Evolutionary conservation across 2,113 vertebrate species (phyloP).

Genomic region (Colaptes auratus): DNA sequence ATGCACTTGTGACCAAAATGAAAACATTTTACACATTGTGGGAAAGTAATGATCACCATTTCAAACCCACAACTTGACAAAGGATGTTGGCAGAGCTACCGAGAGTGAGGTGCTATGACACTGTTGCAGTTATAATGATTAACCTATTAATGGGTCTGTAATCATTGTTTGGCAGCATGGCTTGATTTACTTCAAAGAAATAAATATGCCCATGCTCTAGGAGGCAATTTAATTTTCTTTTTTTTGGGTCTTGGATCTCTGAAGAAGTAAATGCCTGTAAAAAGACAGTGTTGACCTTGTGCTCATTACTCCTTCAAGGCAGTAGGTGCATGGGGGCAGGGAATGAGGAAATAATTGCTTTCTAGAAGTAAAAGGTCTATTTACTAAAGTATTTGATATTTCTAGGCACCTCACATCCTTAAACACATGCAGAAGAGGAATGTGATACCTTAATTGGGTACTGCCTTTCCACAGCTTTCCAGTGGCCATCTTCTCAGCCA

Average conservation of each 20-base stretch:
- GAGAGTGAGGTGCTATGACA: conserved; percentile 83
- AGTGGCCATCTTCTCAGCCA: background rate
- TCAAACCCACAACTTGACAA: conserved; percentile 85
- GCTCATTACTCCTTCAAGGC: background rate
- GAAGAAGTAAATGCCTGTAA: conserved; percentile 44
- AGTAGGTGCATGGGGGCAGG: background rate
- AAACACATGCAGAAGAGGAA: background rate
- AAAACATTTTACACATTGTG: conserved; percentile 87
- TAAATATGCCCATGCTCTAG: background rate
- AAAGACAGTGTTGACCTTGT: background rate
- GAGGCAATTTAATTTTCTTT: conserved; percentile 39
- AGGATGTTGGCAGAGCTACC: conserved; percentile 82
- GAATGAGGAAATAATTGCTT: background rate
- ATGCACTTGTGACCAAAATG: conserved; percentile 79
- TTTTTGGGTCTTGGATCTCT: background rate
- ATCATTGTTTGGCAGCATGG: background rate
- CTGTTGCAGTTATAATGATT: conserved; percentile 71
- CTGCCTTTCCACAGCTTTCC: background rate
- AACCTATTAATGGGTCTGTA: conserved; percentile 49
- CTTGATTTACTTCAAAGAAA: conserved; percentile 24
- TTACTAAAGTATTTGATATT: background rate
- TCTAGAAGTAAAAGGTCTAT: background rate
- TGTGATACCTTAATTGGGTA: background rate
- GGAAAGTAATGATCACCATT: conserved; percentile 86
- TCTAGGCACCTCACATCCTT: background rate